Base-by-base conservation (phyloP, 1,140 invertebrate species). In the Procambarus clarkii region DNA sequence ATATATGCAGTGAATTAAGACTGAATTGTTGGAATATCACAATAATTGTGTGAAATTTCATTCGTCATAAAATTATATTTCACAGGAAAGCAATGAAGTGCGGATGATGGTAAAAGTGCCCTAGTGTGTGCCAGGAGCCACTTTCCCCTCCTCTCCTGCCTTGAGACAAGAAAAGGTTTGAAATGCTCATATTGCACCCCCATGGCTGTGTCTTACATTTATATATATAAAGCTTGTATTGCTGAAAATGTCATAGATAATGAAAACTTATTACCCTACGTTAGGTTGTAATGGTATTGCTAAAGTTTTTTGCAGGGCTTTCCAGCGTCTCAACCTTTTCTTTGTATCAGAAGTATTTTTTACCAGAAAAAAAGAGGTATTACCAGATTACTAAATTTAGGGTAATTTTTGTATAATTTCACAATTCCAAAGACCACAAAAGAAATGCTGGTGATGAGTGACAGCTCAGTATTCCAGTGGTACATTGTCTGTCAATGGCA, bases 271-370 rank as follows among this genome's bases (percentile, higher is more conserved):
- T 69, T 45, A 44, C 74, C 48, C 76, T 78, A 77, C 77, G 50
- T 76, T 90, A 83, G 88, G 80, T 90, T 90, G 88, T 90, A 90
- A 90, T 69, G 69, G 88, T 77, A 83, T 78, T 88, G 78, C 64
- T 88, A 81, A 88, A 81, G 64, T 76, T 81, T 81, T 71, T 79
- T 82, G 80, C 81, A 48, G 71, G 71, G 88, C 80, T 83, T 83
- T 90, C 60, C 88, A 90, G 88, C 88, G 71, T 90, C 88, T 90
- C 88, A 90, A 90, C 80, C 81, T 90, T 90, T 82, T 77, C 80
- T 90, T 90, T 90, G 81, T 83, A 83, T 82, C 82, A 82, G 81
- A 90, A 90, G 79, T 90, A 90, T 81, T 82, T 82, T 82, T 60
- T 45, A 60, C 34, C 50, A 80, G 46, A 88, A 80, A 34, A 34